Base-by-base conservation (phyloP, 2,888 invertebrate genomes). In the Hoplodrina ambigua region DNA sequence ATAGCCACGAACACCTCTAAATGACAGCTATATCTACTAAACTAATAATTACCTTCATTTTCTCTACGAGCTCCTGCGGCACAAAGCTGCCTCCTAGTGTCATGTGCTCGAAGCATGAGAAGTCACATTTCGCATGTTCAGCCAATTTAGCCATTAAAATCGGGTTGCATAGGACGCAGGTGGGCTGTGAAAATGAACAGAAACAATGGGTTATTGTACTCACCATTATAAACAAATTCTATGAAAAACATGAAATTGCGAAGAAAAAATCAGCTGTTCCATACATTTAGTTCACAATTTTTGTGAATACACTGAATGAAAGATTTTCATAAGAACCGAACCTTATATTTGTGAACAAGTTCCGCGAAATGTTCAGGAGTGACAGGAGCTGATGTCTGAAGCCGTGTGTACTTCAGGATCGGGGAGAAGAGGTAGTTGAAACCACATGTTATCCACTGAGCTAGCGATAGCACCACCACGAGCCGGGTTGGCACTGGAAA, bases 381-480 rank as follows among this genome's bases (percentile, higher is more conserved):
- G 4, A 86, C 56, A 0, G 84, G 54, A 2, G 60, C 15, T 0
- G 92, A 89, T 4, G 89, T 84, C 55, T 93, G 93, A 1, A 93
- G 75, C 4, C 91, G 82, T 0, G 91, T 87, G 55, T 84, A 86
- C 61, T 88, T 87, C 50, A 90, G n/a, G 3, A 92, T 82, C 0
- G 92, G 84, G 0, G 88, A 82, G 25, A 85, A 78, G 0, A 88
- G 67, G 15, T 84, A 88, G 30, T 85, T 64, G 3, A 88, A 54
- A 1, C 85, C 56, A 0, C 91, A 90, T 1, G 93, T 83, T 30
- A 91, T 61, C 93, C 93, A 93, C 54, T 93, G 92, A 1, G 90
- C 75, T 0, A 92, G 91, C 0, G 93, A 87, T 0, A 84, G 59
- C 1, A 90, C 49, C 0, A 91, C n/a, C 1, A 71, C 76, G 65